A percentile compares a stretch with the other conserved stretches of the same genome.
phyloP scores from a whole-genome alignment of 2,797 vertebrate species.

The Macropus fuliginosus region DNA sequence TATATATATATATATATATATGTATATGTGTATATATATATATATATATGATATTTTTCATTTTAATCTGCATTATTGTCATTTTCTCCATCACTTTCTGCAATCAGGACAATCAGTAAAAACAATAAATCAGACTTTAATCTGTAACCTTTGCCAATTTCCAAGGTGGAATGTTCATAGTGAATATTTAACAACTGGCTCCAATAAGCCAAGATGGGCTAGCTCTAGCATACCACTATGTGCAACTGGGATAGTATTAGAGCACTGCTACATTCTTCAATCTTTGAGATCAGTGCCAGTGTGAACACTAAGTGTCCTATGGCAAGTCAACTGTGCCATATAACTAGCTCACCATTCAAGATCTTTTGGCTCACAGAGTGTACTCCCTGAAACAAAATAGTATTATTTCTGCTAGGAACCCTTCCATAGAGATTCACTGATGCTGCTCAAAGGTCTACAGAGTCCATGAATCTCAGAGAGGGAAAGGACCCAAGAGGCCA shows the following conservation, averaged over 20 bases:
- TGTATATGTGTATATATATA: too few relatives aligned
- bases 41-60: neutral
- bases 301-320: neutral
- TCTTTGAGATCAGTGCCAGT: neutral
- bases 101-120: neutral
- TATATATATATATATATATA: neutral
- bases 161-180: neutral
- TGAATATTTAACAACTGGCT: neutral
- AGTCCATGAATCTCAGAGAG: neutral
- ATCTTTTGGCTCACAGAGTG: neutral
- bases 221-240: neutral
- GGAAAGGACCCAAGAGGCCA: neutral
- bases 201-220: too few relatives aligned
- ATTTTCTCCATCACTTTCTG: neutral
- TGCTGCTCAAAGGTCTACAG: neutral
- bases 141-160: neutral
- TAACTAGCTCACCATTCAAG: neutral
- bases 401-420: neutral
- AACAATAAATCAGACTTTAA: neutral
- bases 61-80: neutral
- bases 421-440: neutral
- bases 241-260: neutral
- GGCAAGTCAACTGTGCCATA: neutral
- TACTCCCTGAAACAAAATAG: neutral
- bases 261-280: neutral